phyloP scores from a whole-genome alignment of 2,797 vertebrate genomes.

The Garrulus glandarius region DNA sequence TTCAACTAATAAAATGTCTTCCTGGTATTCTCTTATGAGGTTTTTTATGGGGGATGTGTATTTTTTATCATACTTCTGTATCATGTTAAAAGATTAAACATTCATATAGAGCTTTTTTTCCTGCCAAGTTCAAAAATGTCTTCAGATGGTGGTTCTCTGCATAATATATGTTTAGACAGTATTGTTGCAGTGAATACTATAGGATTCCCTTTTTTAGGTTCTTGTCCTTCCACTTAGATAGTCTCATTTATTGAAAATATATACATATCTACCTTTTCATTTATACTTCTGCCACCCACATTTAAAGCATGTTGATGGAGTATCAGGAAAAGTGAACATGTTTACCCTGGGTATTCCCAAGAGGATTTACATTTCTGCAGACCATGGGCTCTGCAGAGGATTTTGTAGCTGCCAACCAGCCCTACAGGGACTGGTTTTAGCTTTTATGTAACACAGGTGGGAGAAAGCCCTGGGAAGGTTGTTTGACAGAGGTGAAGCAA shows the following conservation, averaged over 20 bases:
- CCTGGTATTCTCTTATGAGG: neutral
- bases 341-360: neutral
- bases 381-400: neutral
- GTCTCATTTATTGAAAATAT: neutral
- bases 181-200: neutral
- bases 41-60: neutral
- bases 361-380: neutral
- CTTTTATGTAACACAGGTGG: neutral
- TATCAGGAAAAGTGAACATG: neutral
- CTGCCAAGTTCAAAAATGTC: neutral
- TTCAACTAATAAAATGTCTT: neutral
- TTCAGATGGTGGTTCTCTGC: neutral
- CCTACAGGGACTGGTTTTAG: neutral
- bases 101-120: neutral
- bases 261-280: neutral
- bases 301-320: neutral
- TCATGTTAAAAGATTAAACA: neutral
- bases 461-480: neutral
- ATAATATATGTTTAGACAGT: neutral
- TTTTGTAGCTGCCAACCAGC: neutral
- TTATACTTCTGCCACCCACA: neutral
- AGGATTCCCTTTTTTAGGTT: neutral
- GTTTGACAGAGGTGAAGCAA: neutral
- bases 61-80: neutral
- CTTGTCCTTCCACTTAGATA: neutral